phyloP scores from a whole-genome alignment of 1,140 invertebrate genomes.

The Thaumatotibia leucotreta region DNA sequence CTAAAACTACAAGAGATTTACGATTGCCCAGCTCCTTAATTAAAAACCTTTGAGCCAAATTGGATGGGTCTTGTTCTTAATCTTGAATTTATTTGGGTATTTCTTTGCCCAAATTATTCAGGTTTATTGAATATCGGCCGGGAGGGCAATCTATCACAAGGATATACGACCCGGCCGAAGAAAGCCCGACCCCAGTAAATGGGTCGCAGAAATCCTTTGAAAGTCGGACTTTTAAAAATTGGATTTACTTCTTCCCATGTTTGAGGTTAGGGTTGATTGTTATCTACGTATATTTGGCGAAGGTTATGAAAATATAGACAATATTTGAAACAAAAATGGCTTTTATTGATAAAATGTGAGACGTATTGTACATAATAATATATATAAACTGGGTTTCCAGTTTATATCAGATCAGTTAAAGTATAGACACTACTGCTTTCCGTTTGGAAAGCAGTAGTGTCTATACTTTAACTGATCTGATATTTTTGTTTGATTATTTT shows the following conservation, averaged over 20 bases:
- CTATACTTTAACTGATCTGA: no score
- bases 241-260: constrained; percentile 36
- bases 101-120: constrained; percentile 51
- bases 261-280: constrained; percentile 15
- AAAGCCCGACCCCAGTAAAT: constrained; percentile 32
- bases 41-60: constrained; percentile 41
- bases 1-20: constrained; percentile 5
- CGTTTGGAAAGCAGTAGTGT: no score
- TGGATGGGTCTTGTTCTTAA: constrained; percentile 37
- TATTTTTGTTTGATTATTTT: no score
- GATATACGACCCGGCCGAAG: constrained; percentile 31
- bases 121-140: constrained; percentile 45
- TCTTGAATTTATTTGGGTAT: constrained; percentile 42
- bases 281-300: neutral
- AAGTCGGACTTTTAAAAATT: constrained; percentile 36
- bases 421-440: no score
- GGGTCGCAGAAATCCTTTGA: constrained; percentile 35
- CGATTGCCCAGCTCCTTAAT: constrained; percentile 33
- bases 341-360: no score
- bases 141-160: constrained; percentile 41
- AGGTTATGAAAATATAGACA: neutral
- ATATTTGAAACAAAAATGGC: neutral
- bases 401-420: no score
- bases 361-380: no score
- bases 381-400: no score